phyloP scores from a whole-genome alignment of 2,797 vertebrate species.

The Nothura maculosa region DNA sequence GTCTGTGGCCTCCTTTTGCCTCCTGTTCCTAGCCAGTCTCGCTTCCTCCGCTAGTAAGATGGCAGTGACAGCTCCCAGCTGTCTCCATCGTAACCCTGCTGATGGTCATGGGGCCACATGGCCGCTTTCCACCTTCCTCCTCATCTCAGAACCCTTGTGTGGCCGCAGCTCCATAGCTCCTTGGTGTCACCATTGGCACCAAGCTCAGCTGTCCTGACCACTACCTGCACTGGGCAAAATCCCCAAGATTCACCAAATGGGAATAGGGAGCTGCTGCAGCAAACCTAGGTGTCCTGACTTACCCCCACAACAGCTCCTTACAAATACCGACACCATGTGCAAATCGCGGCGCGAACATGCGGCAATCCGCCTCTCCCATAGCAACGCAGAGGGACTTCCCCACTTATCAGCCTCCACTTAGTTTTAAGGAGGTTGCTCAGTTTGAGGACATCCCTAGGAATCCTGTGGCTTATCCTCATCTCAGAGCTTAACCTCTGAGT shows the following conservation, averaged over 20 bases:
- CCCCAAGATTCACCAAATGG: not conserved
- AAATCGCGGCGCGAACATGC: not conserved
- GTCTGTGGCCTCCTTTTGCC: slow-evolving; percentile 53
- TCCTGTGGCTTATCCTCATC: not conserved
- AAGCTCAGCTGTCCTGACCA: not conserved
- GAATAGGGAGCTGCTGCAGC: not conserved
- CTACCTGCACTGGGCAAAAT: not conserved
- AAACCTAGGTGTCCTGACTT: not conserved
- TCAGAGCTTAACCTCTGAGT: not conserved
- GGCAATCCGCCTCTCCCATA: not conserved
- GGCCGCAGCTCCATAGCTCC: no score
- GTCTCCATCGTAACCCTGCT: not conserved
- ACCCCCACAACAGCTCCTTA: not conserved
- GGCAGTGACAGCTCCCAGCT: slow-evolving; percentile 40
- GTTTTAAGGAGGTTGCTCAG: not conserved
- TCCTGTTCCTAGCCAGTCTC: slow-evolving; percentile 39
- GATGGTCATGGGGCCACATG: no score
- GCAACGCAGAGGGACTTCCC: not conserved
- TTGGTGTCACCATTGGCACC: not conserved
- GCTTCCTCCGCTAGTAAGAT: not conserved
- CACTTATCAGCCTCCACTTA: not conserved
- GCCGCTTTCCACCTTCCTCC: no score
- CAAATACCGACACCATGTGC: not conserved
- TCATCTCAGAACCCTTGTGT: no score
- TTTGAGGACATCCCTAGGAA: not conserved